A percentile compares a stretch with the other conserved stretches of the same genome.
Evolutionary conservation across 2,888 invertebrate species (phyloP).

Genomic region (Augiades crinisus): DNA sequence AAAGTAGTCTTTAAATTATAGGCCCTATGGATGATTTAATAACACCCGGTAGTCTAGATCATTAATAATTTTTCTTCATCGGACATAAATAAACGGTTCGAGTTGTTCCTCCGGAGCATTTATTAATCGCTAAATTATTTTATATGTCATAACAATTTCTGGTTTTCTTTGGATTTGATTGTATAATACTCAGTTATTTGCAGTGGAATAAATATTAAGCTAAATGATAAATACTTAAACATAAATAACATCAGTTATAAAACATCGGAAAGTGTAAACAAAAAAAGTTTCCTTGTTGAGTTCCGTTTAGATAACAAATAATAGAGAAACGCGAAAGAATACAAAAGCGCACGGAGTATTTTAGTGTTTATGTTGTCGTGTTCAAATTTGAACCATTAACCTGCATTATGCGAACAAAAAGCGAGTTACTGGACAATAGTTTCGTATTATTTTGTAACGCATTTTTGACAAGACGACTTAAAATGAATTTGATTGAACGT

Average conservation of each 20-base stretch:
- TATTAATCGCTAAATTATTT: too few relatives aligned
- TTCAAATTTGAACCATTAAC: conserved; percentile 13
- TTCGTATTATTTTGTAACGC: conserved; percentile 10
- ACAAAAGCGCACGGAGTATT: conserved; percentile 6
- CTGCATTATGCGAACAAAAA: conserved; percentile 7
- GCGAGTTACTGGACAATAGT: conserved; percentile 8
- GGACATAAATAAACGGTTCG: too few relatives aligned
- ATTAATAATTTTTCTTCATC: too few relatives aligned
- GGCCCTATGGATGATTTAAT: too few relatives aligned
- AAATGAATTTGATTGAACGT: conserved; percentile 13
- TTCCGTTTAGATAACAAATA: background rate
- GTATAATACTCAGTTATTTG: too few relatives aligned
- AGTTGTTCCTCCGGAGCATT: too few relatives aligned
- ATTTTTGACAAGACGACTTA: conserved; percentile 10
- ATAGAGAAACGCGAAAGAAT: background rate
- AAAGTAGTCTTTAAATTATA: too few relatives aligned
- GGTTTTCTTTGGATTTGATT: too few relatives aligned
- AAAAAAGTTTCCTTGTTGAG: background rate
- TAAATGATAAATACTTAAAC: too few relatives aligned
- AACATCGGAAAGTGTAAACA: background rate
- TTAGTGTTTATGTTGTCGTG: conserved; percentile 1
- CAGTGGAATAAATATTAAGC: too few relatives aligned
- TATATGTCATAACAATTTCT: too few relatives aligned
- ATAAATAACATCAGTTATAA: background rate
- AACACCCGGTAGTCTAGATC: too few relatives aligned